Evolutionary conservation across 2,113 vertebrate species (phyloP), one percentile per base, ranked within the genome.

Genomic region (Vulpes vulpes): DNA sequence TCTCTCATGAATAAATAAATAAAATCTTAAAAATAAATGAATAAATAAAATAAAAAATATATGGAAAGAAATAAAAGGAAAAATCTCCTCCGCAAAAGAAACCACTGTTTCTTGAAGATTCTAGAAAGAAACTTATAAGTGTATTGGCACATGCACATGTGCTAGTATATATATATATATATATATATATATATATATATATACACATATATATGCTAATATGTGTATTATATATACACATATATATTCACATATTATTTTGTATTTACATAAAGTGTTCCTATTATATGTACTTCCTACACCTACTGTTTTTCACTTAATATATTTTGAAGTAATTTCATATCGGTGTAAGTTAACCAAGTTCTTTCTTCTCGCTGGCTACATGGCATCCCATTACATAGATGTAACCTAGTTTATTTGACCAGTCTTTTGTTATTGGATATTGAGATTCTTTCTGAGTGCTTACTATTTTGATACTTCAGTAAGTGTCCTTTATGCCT

Each of bases 271-370:
- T 74, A 27, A 96, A 20, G 4, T 76, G 4, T 67, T 82, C 85
- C n/a, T 81, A 20, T 43, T 74, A n/a, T 6, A 7, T 17, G 60
- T 15, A 30, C 8, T 84, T 88, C 62, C 35, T 62, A 15, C 9
- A 51, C 53, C 3, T 74, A 64, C 11, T 19, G 43, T 92, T 91
- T 87, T 57, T 65, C 51, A 32, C 25, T 71, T 51, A n/a, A 19
- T 64, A 15, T 62, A 11, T 86, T 83, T 53, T 92, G 16, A 97
- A 84, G 64, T 67, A 49, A 78, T 91, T 90, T 93, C 35, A 11
- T 49, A n/a, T 74, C 25, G 17, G 19, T 17, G 0, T 65, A 43
- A 53, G 27, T 38, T 35, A 53, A 86, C 20, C 30, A 62, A 15
- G 51, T 38, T 69, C 32, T 84, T 83, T 76, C 35, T 71, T 71